Conservation (phyloP, 2,888 invertebrate genomes). For the Loripinus fragilis region DNA sequence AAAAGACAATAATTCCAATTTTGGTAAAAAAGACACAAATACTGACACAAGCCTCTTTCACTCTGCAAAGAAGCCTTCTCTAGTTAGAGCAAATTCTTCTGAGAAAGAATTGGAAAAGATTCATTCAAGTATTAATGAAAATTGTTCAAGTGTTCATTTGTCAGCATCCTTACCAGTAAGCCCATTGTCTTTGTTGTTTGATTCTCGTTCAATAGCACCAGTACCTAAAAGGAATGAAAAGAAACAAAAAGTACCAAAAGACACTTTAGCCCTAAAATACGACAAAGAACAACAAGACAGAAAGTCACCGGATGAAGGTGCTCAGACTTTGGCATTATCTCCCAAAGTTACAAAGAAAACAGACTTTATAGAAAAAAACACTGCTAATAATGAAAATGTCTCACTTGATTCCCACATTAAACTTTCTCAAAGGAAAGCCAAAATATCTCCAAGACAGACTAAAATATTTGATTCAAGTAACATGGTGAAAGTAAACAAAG, state of each 20-base stretch:
- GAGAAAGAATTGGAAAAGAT: neutral
- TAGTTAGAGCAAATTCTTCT: neutral
- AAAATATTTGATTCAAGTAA: conserved; percentile 66
- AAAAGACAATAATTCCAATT: neutral
- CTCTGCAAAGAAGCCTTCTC: neutral
- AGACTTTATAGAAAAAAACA: neutral
- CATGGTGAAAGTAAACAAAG: conserved; percentile 44
- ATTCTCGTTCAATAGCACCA: conserved; percentile 45
- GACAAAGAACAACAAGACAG: conserved; percentile 19
- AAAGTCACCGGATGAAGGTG: neutral
- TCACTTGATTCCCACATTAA: conserved; percentile 32
- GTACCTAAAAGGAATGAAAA: conserved; percentile 18
- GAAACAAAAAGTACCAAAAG: conserved; percentile 42
- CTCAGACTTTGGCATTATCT: neutral
- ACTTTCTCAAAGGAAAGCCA: conserved; percentile 40
- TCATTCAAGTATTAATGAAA: neutral
- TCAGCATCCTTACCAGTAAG: conserved; percentile 30
- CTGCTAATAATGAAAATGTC: conserved; percentile 10
- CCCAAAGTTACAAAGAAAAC: conserved; percentile 1
- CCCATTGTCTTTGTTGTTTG: conserved; percentile 48
- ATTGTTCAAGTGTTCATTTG: conserved; percentile 27
- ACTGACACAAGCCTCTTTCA: conserved; percentile 15
- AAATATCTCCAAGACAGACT: conserved; percentile 57
- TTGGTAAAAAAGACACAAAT: neutral
- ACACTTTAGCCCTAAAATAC: conserved; percentile 53